Percentiles rank a stretch among this genome's conserved stretches.
Evolutionary conservation across 2,113 vertebrate genomes (phyloP).

Genomic region (Alectura lathami): DNA sequence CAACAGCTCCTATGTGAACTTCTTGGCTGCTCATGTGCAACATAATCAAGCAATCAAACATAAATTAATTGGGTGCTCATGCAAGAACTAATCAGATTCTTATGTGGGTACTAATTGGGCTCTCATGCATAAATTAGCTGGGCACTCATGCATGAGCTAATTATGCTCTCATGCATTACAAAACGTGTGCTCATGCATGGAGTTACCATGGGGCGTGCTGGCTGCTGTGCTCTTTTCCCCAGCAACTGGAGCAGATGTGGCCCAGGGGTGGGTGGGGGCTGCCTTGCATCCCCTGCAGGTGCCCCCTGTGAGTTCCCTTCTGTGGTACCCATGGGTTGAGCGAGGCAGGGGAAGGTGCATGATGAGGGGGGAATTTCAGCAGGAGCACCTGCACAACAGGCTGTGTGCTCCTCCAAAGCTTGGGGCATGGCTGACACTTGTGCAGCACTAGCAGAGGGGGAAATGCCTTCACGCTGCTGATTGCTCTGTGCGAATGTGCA

Average conservation of each 20-base stretch:
- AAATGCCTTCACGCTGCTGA: neutral
- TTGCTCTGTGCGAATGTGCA: too few relatives aligned
- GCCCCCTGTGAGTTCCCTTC: neutral
- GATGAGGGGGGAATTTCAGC: neutral
- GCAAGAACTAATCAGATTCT: neutral
- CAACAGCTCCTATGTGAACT: neutral
- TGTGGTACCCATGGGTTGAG: fast-evolving
- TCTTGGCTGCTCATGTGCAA: neutral
- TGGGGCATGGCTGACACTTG: too few relatives aligned
- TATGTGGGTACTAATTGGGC: neutral
- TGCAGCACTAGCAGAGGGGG: neutral
- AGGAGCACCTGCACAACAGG: neutral
- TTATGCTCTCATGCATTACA: neutral
- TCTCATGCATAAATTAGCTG: neutral
- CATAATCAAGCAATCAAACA: neutral
- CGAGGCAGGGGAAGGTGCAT: neutral
- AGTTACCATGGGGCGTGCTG: neutral
- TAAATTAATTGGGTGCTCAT: neutral
- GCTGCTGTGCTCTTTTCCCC: neutral
- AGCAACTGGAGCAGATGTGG: neutral
- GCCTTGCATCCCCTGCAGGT: neutral
- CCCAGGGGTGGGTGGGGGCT: neutral
- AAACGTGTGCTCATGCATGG: too few relatives aligned
- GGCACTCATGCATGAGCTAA: neutral
- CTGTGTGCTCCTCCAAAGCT: too few relatives aligned